These are phyloP conservation scores for Caerostris extrusa DNA, from an alignment of 1,140 invertebrate species.

Conservation along the genomic window DNA sequence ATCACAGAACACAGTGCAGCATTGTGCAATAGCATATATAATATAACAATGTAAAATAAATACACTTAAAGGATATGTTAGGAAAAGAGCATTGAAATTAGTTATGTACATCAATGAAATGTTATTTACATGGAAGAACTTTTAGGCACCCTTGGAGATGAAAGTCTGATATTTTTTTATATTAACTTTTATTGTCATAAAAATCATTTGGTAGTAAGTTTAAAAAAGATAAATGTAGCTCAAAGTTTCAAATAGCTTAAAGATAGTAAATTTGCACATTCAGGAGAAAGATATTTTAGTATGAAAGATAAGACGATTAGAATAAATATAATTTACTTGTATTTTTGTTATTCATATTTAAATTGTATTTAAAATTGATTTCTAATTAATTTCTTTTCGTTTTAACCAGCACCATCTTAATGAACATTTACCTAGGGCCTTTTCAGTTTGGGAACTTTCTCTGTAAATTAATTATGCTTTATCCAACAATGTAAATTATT, in stretches of 20 bases:
- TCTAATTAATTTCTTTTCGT: too few relatives aligned
- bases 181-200: conserved; percentile 6
- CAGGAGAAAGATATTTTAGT: neutral
- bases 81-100: neutral
- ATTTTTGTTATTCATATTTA: neutral
- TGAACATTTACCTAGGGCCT: too few relatives aligned
- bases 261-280: neutral
- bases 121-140: conserved; percentile 72
- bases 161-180: conserved; percentile 1
- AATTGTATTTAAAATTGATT: too few relatives aligned
- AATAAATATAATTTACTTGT: neutral
- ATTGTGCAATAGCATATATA: neutral
- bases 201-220: neutral
- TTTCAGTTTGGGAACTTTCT: too few relatives aligned
- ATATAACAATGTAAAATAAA: neutral
- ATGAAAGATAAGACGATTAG: neutral
- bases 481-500: too few relatives aligned
- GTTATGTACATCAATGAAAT: conserved; percentile 20
- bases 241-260: neutral
- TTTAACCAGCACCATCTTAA: too few relatives aligned
- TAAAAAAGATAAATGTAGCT: neutral
- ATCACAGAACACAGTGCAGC: conserved; percentile 55
- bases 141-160: conserved; percentile 61
- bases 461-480: too few relatives aligned
- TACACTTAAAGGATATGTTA: neutral